These are phyloP conservation scores for Hydrochoerus hydrochaeris DNA, from an alignment of 2,113 vertebrate genomes.

Conservation along the genomic window DNA sequence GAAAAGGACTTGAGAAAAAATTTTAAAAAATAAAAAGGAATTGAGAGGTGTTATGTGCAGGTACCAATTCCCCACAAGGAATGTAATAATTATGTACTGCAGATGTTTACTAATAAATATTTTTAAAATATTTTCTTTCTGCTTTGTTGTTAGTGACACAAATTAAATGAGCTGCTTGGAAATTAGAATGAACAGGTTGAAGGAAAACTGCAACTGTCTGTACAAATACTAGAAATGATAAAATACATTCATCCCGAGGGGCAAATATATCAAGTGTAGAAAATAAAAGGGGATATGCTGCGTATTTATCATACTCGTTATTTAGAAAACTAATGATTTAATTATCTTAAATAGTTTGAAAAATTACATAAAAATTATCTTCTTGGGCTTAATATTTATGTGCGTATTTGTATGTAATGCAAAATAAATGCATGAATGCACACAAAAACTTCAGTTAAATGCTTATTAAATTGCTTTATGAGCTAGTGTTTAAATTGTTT, in stretches of 20 bases:
- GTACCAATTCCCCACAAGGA: background rate
- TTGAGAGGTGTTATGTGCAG: background rate
- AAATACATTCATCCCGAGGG: background rate
- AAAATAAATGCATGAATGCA: conserved; percentile 37
- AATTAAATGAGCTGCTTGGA: conserved; percentile 7
- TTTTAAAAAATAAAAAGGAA: background rate
- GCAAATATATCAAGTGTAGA: background rate
- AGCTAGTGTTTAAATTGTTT: conserved; percentile 38
- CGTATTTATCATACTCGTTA: background rate
- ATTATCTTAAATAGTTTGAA: conserved; percentile 39
- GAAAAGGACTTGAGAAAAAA: background rate
- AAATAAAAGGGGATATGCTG: background rate
- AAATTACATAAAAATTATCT: conserved; percentile 36
- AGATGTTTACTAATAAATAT: background rate
- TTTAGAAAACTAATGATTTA: background rate
- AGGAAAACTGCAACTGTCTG: background rate
- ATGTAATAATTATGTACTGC: background rate
- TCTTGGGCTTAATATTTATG: background rate
- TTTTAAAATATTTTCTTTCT: background rate
- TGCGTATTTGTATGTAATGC: background rate
- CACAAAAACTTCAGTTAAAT: conserved; percentile 24
- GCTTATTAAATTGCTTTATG: conserved; percentile 44
- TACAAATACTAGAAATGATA: background rate
- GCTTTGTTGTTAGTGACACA: conserved; percentile 45
- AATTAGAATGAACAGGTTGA: background rate